Base-by-base conservation (phyloP, 2,888 invertebrate genomes). In the Luperina nickerlii region DNA sequence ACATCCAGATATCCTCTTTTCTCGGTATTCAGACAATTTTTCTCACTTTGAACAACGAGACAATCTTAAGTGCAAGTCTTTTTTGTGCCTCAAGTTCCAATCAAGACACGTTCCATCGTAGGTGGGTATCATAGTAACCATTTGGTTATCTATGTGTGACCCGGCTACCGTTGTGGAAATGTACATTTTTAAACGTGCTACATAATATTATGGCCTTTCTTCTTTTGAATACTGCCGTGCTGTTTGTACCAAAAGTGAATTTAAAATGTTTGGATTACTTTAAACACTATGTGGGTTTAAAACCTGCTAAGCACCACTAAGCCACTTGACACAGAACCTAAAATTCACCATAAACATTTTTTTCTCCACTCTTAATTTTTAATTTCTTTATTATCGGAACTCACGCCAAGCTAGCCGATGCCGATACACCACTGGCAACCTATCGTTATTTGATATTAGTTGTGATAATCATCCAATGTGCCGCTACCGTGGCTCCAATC, bases 401-500 rank as follows among this genome's bases (percentile, higher is more conserved):
- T 32, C 32, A 20, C 32, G 32, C 32, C 4, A 9, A 65, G 65
- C 11, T 24, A 4, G 11, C 20, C 65, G 38, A 20, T 20, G 63
- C 32, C 9, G 20, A 38, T 38, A 65, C 5, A 65, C 5, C 11
- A 11, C 20, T 24, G 24, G 38, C 20, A 24, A 13, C 62, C 11
- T 57, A 76, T 74, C 65, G 32, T 38, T 60, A 51, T 18, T 76
- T 74, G 18, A 60, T 60, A 57, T 48, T 74, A 74, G 76, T 78
- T 76, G 13, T 42, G 67, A 77, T 69, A 63, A 15, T 83, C 88
- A 24, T 90, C 89, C 92, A 93, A 94, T 32, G 83, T 82, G n/a
- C 89, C 91, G 32, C 90, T 90, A 60, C 91, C 92, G 18, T 92
- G 89, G 54, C 88, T 92, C 92, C 92, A 94, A 71, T 93, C 93